Base-by-base conservation (phyloP, 2,113 vertebrate genomes). In the Epinephelus fuscoguttatus region DNA sequence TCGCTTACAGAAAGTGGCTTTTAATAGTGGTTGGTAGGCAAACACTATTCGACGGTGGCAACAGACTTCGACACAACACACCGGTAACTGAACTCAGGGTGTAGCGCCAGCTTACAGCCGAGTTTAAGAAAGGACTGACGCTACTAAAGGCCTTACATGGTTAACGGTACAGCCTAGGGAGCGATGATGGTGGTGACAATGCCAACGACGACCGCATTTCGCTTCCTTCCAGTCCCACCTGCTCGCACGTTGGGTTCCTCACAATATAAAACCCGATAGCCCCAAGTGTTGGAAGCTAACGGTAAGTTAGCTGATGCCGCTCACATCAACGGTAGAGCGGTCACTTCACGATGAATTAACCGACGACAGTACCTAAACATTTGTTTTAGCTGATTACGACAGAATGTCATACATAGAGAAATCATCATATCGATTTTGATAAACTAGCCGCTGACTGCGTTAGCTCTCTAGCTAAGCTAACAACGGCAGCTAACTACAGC, bases 221-320 rank as follows among this genome's bases (percentile, higher is more conserved):
- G 23, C 18, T 75, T 60, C 42, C 19, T 63, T 81, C 21, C 27
- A 25, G 25, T 84, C 30, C 70, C 75, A 88, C 79, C 87, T 84
- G 82, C 84, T 64, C 0, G 69, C 81, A 91, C 88, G 82, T 75
- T 90, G 72, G 42, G 40, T 17, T 72, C 57, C 30, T 66, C 17
- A 30, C 72, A 8, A 30, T 15, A 59, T 33, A 49, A 49, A 64
- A 64, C 70, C 45, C 8, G 71, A 13, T 82, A 63, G 87, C 75
- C 40, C 33, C 18, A 47, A 50, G 69, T 70, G 79, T 55, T 78
- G 72, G 63, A 64, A 15, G 80, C 81, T 73, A 89, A 59, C 27
- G 2, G 19, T 27, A 30, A 40, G 75, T 19, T 53, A 30, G 25
- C 60, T 10, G 37, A 74, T 2, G 42, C 68, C 57, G 60, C 72